phyloP scores from a whole-genome alignment of 2,797 vertebrate species.

The Muscicapa striata region DNA sequence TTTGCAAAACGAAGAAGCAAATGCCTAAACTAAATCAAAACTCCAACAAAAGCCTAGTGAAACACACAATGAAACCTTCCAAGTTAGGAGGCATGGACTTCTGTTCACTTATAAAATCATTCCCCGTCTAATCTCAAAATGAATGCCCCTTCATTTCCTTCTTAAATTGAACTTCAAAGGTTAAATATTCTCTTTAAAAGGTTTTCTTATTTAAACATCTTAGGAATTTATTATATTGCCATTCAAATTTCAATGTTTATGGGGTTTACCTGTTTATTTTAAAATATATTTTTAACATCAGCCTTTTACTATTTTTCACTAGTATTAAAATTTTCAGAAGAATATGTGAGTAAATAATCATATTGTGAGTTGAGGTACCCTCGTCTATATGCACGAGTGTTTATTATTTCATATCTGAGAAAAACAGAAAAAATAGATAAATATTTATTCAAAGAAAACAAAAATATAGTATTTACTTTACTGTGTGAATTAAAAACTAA shows the following conservation, averaged over 20 bases:
- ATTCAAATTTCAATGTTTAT: neutral
- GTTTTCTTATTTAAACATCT: neutral
- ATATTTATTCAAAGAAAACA: neutral
- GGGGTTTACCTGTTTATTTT: neutral
- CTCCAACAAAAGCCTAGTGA: neutral
- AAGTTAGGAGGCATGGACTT: neutral
- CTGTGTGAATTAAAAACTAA: neutral
- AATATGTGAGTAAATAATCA: neutral
- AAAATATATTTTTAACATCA: neutral
- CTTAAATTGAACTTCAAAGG: neutral
- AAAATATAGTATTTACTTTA: neutral
- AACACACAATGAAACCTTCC: neutral
- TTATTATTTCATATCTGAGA: neutral
- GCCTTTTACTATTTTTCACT: neutral
- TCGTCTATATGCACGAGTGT: neutral
- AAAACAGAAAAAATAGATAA: neutral
- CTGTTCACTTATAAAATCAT: neutral
- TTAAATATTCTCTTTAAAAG: neutral
- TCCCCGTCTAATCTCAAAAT: neutral
- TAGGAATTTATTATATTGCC: neutral
- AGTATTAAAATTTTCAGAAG: neutral
- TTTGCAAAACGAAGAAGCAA: neutral
- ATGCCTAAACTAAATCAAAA: neutral
- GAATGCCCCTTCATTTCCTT: neutral
- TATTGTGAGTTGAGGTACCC: neutral